Percentiles rank a stretch among this genome's conserved stretches.
Evolutionary conservation across 2,797 vertebrate genomes (phyloP).

Genomic region (Zonotrichia albicollis): DNA sequence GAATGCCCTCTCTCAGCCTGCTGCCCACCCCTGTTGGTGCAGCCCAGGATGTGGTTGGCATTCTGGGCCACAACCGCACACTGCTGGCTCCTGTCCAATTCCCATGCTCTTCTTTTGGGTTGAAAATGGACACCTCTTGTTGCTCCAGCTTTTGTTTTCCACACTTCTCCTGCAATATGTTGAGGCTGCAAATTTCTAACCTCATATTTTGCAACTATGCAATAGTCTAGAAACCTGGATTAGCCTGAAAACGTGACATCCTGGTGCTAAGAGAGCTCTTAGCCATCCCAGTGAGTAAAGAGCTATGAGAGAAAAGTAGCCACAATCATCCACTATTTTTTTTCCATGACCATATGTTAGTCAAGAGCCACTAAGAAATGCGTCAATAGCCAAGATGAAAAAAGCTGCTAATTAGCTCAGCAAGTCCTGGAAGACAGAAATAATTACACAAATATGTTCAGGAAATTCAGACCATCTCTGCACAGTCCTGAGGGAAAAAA

Average conservation of each 20-base stretch:
- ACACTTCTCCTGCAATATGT: not conserved
- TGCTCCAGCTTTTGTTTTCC: not conserved
- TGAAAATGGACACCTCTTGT: not conserved
- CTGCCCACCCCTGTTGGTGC: not conserved
- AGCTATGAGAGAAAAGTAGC: not conserved
- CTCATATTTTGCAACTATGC: not conserved
- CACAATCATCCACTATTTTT: not conserved
- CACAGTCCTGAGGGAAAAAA: not conserved
- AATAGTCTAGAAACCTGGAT: not conserved
- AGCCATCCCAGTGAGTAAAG: not conserved
- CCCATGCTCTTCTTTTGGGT: not conserved
- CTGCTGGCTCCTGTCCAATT: not conserved
- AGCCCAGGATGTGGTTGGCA: not conserved
- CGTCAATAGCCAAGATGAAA: not conserved
- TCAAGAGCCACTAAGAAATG: not conserved
- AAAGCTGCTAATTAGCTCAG: conserved; percentile 11
- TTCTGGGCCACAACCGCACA: not conserved
- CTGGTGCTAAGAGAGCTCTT: not conserved
- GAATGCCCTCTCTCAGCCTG: not conserved
- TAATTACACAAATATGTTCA: not conserved
- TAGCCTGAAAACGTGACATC: not conserved
- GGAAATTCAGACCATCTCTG: not conserved
- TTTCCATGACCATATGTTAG: not conserved
- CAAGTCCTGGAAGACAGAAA: not conserved
- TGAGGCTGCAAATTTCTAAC: not conserved